Evolutionary conservation across 2,113 vertebrate species (phyloP).

Genomic region (Crotalus tigris): DNA sequence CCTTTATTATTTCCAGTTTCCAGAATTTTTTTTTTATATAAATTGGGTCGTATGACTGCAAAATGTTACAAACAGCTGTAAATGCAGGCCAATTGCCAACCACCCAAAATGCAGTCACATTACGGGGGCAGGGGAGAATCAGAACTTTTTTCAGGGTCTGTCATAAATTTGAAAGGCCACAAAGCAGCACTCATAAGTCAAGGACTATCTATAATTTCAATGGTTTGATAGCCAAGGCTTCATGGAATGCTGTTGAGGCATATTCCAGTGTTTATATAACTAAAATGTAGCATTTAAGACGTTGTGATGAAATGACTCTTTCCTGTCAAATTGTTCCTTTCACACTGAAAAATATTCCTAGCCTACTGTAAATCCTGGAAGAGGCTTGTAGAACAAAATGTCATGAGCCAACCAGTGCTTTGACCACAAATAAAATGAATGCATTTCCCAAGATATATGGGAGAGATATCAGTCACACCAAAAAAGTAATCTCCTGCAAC

Average conservation of each 20-base stretch:
- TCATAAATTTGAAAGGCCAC: neutral
- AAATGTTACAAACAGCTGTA: neutral
- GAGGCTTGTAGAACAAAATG: conserved; percentile 86
- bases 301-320: neutral
- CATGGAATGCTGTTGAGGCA: neutral
- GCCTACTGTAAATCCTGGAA: conserved; percentile 83
- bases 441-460: conserved; percentile 82
- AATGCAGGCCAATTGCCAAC: neutral
- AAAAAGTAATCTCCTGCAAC: conserved; percentile 82
- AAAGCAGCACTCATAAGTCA: neutral
- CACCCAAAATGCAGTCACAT: neutral
- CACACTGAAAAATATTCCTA: conserved; percentile 70
- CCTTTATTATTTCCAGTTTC: neutral
- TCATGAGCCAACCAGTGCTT: conserved; percentile 84
- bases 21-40: neutral
- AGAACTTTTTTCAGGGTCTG: neutral
- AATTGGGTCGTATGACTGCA: neutral
- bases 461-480: conserved; percentile 88
- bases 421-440: conserved; percentile 86
- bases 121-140: neutral
- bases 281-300: neutral
- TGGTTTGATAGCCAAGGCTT: neutral
- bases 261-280: neutral
- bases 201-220: neutral
- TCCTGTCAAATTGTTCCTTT: conserved; percentile 74